phyloP scores from a whole-genome alignment of 2,888 invertebrate genomes.

The Bellardia pandia region DNA sequence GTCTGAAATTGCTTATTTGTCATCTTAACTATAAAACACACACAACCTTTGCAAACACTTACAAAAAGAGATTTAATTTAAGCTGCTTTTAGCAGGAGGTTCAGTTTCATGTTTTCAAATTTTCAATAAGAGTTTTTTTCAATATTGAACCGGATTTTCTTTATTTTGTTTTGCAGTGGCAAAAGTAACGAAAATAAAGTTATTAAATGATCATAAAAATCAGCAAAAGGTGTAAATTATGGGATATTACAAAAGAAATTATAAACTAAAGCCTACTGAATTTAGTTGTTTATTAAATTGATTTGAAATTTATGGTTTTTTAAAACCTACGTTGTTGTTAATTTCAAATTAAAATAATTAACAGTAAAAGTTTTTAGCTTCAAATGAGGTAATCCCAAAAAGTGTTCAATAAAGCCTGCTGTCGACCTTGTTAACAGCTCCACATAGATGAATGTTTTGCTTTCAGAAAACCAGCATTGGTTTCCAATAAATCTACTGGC shows the following conservation, averaged over 20 bases:
- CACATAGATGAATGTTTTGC: no score
- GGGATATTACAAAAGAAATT: slow-evolving; percentile 32
- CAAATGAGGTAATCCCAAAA: no score
- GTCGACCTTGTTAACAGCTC: no score
- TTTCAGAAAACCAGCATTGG: no score
- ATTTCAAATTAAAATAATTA: no score
- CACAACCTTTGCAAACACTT: slow-evolving; percentile 8
- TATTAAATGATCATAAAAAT: slow-evolving; percentile 66
- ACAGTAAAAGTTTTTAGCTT: no score
- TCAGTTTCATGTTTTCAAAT: slow-evolving; percentile 44
- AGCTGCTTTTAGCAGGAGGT: slow-evolving; percentile 63
- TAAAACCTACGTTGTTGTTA: no score
- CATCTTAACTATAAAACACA: slow-evolving; percentile 62
- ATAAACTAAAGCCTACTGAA: not conserved
- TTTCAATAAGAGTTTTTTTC: slow-evolving; percentile 38
- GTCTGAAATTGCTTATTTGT: slow-evolving; percentile 67
- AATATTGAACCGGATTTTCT: slow-evolving; percentile 55
- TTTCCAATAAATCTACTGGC: no score
- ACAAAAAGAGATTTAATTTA: slow-evolving; percentile 59
- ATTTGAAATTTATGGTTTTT: slow-evolving; percentile 5
- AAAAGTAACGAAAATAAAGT: slow-evolving; percentile 67
- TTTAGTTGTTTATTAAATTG: not conserved
- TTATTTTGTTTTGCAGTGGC: not conserved
- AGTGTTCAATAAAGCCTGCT: no score
- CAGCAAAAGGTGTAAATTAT: slow-evolving; percentile 68